Evolutionary conservation across 2,888 invertebrate species (phyloP).

Genomic region (Ariolimax columbianus): DNA sequence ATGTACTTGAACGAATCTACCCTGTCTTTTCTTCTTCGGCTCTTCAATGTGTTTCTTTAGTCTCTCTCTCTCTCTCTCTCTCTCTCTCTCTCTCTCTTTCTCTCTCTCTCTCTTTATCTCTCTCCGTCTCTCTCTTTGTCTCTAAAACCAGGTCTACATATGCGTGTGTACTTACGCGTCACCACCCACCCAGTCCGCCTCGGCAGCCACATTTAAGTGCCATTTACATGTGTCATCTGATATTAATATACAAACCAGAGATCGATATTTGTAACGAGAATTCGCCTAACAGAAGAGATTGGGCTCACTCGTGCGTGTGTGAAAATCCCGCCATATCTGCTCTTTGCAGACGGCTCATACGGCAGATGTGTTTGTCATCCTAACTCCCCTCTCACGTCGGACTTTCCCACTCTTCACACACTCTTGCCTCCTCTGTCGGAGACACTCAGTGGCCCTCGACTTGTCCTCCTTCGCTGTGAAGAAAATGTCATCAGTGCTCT

Average conservation of each 20-base stretch:
- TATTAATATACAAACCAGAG: neutral
- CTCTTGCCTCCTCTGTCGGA: constrained; percentile 14
- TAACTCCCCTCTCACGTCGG: neutral
- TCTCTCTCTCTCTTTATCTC: too few species aligned
- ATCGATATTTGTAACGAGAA: neutral
- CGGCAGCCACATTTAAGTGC: neutral
- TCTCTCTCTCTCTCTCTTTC: too few species aligned
- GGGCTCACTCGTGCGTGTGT: neutral
- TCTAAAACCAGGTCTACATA: too few species aligned
- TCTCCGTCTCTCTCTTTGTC: too few species aligned
- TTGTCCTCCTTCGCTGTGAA: neutral
- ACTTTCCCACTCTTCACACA: neutral
- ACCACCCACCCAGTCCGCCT: too few species aligned
- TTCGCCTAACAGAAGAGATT: neutral
- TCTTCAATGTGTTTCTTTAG: too few species aligned
- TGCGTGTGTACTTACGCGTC: too few species aligned
- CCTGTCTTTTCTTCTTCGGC: neutral
- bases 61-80: too few species aligned
- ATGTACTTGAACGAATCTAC: neutral
- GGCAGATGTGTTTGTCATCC: constrained; percentile 19
- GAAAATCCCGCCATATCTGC: neutral
- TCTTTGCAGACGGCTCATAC: neutral
- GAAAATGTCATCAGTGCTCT: neutral
- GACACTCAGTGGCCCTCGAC: constrained; percentile 5
- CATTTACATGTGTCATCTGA: neutral